Conservation (phyloP, 2,113 vertebrate genomes). For the Crocuta crocuta region DNA sequence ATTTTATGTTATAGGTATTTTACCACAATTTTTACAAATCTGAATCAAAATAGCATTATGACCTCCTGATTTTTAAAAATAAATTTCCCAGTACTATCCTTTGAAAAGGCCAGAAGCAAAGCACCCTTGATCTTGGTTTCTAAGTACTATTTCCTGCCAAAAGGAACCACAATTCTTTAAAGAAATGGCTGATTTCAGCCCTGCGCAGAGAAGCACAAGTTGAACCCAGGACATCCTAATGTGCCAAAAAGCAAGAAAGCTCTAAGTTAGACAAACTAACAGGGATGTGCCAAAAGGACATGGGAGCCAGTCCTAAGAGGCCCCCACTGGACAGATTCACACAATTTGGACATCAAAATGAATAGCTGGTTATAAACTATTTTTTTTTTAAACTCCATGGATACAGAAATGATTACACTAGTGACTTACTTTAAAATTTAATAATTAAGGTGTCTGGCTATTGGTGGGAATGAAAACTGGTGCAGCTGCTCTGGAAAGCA, state of each 20-base stretch:
- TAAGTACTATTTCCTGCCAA: not conserved
- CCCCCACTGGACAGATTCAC: not conserved
- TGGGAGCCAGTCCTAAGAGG: not conserved
- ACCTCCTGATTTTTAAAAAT: not conserved
- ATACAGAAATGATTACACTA: not conserved
- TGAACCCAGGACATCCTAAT: not conserved
- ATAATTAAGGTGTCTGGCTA: not conserved
- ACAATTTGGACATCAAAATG: not conserved
- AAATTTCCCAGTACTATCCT: not conserved
- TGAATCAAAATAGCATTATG: not conserved
- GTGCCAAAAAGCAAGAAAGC: not conserved
- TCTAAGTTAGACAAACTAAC: not conserved
- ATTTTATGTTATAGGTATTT: not conserved
- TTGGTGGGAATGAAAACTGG: no score
- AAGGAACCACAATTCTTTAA: not conserved
- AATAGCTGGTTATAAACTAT: not conserved
- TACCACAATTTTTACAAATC: not conserved
- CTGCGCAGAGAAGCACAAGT: not conserved
- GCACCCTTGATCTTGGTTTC: not conserved
- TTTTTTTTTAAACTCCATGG: not conserved
- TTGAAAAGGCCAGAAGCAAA: not conserved
- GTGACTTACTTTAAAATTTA: not conserved
- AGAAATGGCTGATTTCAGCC: not conserved
- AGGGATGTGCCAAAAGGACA: not conserved
- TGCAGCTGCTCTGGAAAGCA: no score